Conservation (phyloP, 1,140 invertebrate species). For the Tetramorium simillimum region DNA sequence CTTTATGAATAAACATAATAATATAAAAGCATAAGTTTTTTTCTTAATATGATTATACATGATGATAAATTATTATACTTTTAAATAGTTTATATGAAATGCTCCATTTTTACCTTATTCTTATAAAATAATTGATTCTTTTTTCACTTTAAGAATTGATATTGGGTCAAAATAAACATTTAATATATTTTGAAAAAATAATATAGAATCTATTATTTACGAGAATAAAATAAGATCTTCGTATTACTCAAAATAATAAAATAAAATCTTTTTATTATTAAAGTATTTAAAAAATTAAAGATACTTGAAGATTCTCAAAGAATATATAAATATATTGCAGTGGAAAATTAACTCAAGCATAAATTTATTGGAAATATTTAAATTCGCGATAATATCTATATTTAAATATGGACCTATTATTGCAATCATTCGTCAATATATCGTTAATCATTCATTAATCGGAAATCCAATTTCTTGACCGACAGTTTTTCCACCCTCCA, state of each 20-base stretch:
- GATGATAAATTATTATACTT: not conserved
- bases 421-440: too few relatives aligned
- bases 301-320: too few relatives aligned
- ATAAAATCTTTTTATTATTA: too few relatives aligned
- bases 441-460: not conserved
- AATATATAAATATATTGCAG: not conserved
- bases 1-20: slow-evolving; percentile 10
- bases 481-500: not conserved
- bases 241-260: too few relatives aligned
- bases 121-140: not conserved
- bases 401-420: not conserved
- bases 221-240: not conserved
- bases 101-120: not conserved
- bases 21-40: not conserved
- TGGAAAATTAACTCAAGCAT: not conserved
- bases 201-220: not conserved
- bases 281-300: too few relatives aligned
- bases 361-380: not conserved
- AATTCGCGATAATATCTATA: not conserved
- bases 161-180: not conserved
- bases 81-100: not conserved
- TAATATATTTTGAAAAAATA: not conserved
- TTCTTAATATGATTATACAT: not conserved
- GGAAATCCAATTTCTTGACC: not conserved
- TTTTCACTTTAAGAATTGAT: not conserved